These are phyloP conservation scores for Mastigias papua DNA, from an alignment of 30 jellyfish, hydroid and myxozoan species.

Conservation along the genomic window DNA sequence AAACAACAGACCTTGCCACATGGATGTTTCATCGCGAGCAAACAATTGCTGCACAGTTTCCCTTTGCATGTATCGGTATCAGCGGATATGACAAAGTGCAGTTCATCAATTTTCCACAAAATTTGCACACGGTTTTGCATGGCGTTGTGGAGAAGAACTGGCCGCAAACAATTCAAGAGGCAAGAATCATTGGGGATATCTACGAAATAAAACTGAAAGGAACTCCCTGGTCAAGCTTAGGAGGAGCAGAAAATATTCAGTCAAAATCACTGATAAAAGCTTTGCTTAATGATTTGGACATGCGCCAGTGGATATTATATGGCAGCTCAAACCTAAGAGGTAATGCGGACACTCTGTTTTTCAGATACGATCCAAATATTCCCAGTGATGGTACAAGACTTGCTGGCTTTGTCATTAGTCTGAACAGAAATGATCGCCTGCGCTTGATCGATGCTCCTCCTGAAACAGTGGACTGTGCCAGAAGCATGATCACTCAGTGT, in stretches of 20 bases:
- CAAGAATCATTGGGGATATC: constrained; percentile 40
- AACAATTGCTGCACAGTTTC: constrained; percentile 36
- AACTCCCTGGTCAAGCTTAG: constrained; percentile 68
- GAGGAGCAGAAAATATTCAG: constrained; percentile 66
- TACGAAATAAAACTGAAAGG: constrained; percentile 71
- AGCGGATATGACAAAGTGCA: constrained; percentile 61
- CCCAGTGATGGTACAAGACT: constrained; percentile 50
- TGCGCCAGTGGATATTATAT: constrained; percentile 63
- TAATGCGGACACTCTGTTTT: constrained; percentile 67
- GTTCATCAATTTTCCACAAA: constrained; percentile 51
- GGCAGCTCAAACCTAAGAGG: constrained; percentile 61
- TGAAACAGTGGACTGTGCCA: constrained; percentile 38
- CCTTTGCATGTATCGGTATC: constrained; percentile 58
- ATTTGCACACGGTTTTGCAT: constrained; percentile 10
- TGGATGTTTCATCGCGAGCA: constrained; percentile 77
- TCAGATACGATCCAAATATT: constrained; percentile 48
- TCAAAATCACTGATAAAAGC: constrained; percentile 62
- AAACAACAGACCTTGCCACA: constrained; percentile 56
- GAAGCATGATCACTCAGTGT: constrained; percentile 32
- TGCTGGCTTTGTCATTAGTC: constrained; percentile 71
- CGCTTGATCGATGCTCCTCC: constrained; percentile 72
- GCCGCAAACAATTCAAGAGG: constrained; percentile 67
- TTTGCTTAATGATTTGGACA: constrained; percentile 54
- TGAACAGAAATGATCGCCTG: constrained; percentile 77
- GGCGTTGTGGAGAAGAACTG: constrained; percentile 48